Percentiles rank a stretch among this genome's conserved stretches.
These are phyloP conservation scores for Coccyzus lansbergi DNA, from an alignment of 2,797 vertebrate genomes.

Conservation along the genomic window DNA sequence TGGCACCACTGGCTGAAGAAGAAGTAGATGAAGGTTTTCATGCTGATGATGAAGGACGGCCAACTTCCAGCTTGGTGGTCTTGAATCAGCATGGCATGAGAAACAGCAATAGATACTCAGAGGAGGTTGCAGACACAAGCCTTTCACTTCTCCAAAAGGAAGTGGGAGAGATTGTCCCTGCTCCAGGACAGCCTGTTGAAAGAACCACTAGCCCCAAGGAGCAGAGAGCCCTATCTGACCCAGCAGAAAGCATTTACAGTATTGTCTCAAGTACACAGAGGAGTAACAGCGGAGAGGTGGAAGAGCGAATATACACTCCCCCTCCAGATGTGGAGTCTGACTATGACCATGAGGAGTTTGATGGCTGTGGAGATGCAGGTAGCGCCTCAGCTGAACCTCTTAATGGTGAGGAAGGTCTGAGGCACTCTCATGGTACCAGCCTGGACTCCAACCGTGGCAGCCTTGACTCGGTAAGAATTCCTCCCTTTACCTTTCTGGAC, in stretches of 20 bases:
- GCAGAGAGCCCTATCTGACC: neutral
- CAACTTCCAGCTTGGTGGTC: constrained; percentile 73
- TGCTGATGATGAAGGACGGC: constrained; percentile 83
- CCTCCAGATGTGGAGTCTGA: constrained; percentile 86
- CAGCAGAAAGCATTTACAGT: constrained; percentile 74
- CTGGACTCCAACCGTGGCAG: constrained; percentile 89
- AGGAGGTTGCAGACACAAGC: constrained; percentile 13
- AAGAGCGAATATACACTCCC: constrained; percentile 74
- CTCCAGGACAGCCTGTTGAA: neutral
- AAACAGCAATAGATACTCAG: constrained; percentile 44
- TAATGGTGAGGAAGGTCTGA: constrained; percentile 83
- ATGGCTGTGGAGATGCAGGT: constrained; percentile 83
- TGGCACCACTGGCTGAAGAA: constrained; percentile 85
- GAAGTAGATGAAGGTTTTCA: constrained; percentile 90
- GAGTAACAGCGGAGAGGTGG: constrained; percentile 53
- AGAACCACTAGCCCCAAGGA: neutral
- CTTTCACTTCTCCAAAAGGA: neutral
- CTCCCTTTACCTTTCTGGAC: neutral
- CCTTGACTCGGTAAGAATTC: constrained; percentile 87
- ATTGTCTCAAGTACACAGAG: constrained; percentile 63
- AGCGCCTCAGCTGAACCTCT: constrained; percentile 83
- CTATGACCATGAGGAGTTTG: constrained; percentile 92
- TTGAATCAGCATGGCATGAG: constrained; percentile 14
- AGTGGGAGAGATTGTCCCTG: neutral
- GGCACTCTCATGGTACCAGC: constrained; percentile 86